Base-by-base conservation (phyloP, 53 echinoderm and acorn worm genomes). In the Temnopleurus reevesii region DNA sequence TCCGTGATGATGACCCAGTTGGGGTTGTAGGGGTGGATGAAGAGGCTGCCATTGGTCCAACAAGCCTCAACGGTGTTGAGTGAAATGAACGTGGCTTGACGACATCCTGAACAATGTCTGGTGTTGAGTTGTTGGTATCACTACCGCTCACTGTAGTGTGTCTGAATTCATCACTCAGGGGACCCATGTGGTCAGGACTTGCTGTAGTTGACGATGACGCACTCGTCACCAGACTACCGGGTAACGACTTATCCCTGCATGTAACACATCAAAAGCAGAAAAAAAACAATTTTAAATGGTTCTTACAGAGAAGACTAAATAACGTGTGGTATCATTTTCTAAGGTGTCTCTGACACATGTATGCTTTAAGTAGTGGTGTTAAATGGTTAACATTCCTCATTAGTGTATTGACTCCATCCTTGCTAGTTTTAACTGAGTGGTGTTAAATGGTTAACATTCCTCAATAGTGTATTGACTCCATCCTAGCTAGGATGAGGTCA, bases 91-190 rank as follows among this genome's bases (percentile, higher is more conserved):
- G 65, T 8, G 91, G 71, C 5, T 77, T 77, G 46, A 90, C 34
- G 15, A 90, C 91, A 56, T 95, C 95, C 33, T 91, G 91, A 38
- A 95, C 91, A 5, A 95, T 71, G 76, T 95, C 95, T 2, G 95
- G 95, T 28, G 95, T 93, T 28, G 86, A 86, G 44, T 59, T 26
- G 19, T 89, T 84, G 58, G 89, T 27, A 8, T 90, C 86, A n/a
- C n/a, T n/a, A 2, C 54, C 76, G 31, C 65, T 83, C 41, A 77
- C 84, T 34, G 79, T 59, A 54, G 86, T 54, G 19, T 86, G 80
- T 18, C 79, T 57, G 10, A 53, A 30, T 33, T 86, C 86, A 25
- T 87, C 88, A 53, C 88, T 87, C 51, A 46, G 34, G 71, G 65
- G 88, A 9, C 88, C 27, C 5, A 87, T 55, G 88, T 87, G 88